Percentiles rank a stretch among this genome's conserved stretches.
phyloP scores from a whole-genome alignment of 2,797 vertebrate genomes.

The Ibycter americanus region DNA sequence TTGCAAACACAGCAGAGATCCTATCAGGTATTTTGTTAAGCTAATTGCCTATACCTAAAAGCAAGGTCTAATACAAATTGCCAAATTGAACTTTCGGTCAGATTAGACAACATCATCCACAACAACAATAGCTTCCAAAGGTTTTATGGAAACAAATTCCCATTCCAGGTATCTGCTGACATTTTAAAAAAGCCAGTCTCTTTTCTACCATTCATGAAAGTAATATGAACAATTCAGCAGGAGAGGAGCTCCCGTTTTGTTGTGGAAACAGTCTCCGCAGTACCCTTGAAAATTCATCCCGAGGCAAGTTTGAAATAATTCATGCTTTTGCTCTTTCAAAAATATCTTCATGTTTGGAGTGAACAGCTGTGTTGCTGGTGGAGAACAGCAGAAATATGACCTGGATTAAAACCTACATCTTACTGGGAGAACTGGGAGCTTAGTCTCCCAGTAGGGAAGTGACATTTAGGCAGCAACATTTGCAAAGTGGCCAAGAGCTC shows the following conservation, averaged over 20 bases:
- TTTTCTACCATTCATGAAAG: not conserved
- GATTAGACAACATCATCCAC: not conserved
- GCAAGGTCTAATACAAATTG: not conserved
- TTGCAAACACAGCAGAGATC: slow-evolving; percentile 39
- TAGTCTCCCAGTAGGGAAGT: not conserved
- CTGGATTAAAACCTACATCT: not conserved
- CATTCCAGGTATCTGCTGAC: not conserved
- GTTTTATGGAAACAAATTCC: not conserved
- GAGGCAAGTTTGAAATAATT: slow-evolving; percentile 58
- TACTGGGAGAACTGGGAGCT: not conserved
- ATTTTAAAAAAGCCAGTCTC: not conserved
- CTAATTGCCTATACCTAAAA: slow-evolving; percentile 6
- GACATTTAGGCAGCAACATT: not conserved
- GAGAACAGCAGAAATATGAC: not conserved
- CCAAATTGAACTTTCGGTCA: not conserved
- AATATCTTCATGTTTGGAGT: slow-evolving; percentile 34
- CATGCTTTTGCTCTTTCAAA: slow-evolving; percentile 42
- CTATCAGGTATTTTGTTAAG: slow-evolving; percentile 19
- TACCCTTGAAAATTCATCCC: slow-evolving; percentile 56
- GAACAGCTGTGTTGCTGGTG: slow-evolving; percentile 25
- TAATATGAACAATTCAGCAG: not conserved
- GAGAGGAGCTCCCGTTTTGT: not conserved
- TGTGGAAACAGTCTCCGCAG: slow-evolving; percentile 4
- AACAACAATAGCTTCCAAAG: not conserved
- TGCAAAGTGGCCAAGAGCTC: not conserved